Evolutionary conservation across 2,797 vertebrate species (phyloP), one percentile per base, ranked within the genome.

Genomic region (Amazonetta brasiliensis): DNA sequence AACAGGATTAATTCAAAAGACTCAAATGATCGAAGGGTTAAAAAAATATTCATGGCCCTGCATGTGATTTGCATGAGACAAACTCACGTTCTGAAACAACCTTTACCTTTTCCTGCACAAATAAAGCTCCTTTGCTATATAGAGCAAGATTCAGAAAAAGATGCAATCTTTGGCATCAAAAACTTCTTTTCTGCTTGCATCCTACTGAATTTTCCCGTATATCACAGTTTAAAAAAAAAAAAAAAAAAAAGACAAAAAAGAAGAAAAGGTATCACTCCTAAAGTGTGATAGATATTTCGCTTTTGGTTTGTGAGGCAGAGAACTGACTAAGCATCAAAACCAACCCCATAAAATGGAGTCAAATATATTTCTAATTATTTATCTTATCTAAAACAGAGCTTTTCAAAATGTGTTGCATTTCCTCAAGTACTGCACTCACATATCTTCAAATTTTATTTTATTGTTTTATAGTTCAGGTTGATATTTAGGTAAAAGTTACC

Each of bases 1-100:
- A 90, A 64, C 22, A 75, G 44, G 23, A 87, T 84, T 94, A 84
- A 90, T 62, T 82, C 84, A 79, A 94, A 84, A 84, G 78, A 92
- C 33, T 83, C 21, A 35, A 72, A 28, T 35, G 75, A 90, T 78
- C 0, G 78, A 96, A 93, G 13, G 55, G 35, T 55, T 31, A 71
- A 50, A 91, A 60, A 84, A 94, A 35, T 52, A 74, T 26, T 75
- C 31, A 60, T 4, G 12, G 73, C 64, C 74, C 82, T 63, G 55
- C 91, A 77, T 21, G 11, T 43, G 12, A 84, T 79, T 68, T 84
- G 43, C 59, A 31, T 5, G 10, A 67, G 52, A 66, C 63, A 75
- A 80, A 82, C 16, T 8, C 8, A 0, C 19, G 7, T 35, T 71
- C 46, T 25, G 58, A 76, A 71, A 81, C 21, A 16, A 7, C 3